Conservation (phyloP, 2,113 vertebrate genomes). For the Rostratula benghalensis region DNA sequence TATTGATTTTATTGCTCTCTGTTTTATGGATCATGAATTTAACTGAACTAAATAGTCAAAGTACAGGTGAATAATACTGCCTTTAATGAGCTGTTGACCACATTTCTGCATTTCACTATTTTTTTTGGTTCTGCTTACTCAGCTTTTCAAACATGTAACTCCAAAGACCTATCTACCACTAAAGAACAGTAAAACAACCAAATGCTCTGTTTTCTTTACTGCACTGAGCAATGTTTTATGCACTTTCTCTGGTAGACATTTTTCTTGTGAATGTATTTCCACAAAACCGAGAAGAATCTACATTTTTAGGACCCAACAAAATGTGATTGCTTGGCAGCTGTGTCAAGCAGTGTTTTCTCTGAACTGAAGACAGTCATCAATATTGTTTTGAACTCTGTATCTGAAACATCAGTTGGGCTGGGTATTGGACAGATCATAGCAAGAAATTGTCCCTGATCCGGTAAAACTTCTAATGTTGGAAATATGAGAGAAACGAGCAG, state of each 20-base stretch:
- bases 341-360: not conserved
- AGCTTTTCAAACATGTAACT: conserved; percentile 29
- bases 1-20: conserved; percentile 55
- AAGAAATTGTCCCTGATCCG: not conserved
- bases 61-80: conserved; percentile 40
- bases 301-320: not conserved
- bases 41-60: conserved; percentile 59
- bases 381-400: not conserved
- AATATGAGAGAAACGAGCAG: not conserved
- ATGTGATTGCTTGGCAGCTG: not conserved
- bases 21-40: conserved; percentile 71
- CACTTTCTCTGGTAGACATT: not conserved
- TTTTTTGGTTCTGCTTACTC: conserved; percentile 40
- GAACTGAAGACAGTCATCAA: not conserved
- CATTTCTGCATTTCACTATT: conserved; percentile 9
- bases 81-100: conserved; percentile 41
- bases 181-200: not conserved
- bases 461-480: not conserved
- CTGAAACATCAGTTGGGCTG: not conserved
- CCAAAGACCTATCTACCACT: not conserved
- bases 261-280: not conserved
- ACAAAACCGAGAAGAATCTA: not conserved
- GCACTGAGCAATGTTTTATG: not conserved
- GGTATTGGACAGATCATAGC: not conserved
- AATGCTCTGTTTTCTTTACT: not conserved